Evolutionary conservation across 2,113 vertebrate genomes (phyloP), one percentile per base, ranked within the genome.

Genomic region (Trachemys scripta): DNA sequence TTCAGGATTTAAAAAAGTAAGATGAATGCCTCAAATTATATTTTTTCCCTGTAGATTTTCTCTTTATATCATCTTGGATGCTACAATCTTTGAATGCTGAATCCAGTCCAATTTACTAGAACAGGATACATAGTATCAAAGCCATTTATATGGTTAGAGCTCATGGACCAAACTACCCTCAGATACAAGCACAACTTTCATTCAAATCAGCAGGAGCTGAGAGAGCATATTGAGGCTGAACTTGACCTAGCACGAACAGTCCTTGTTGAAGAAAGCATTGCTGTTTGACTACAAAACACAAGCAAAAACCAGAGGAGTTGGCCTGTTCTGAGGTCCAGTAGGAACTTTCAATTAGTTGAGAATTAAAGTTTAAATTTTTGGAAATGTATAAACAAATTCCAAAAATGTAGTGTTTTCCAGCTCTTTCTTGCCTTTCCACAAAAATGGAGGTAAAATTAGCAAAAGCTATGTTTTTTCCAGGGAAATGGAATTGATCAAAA

Each of bases 61-160:
- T 97, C 69, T 98, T 98, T 88, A 95, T 98, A 3, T 98, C 97
- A 69, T 98, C 97, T n/a, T 98, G 97, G 85, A 97, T 97, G 90
- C 96, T 98, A 1, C 98, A 98, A 82, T 99, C 98, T 95, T 98
- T 98, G 96, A 99, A 99, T 5, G 97, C 65, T 13, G 98, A 98
- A 72, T 99, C 98, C 69, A 96, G 97, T 69, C 82, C 89, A 49
- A 92, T 96, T 90, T 97, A 95, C 98, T 98, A 90, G 78, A 90
- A 94, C 5, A 95, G 69, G 90, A 95, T 4, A 87, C n/a, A 96
- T 3, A 95, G 91, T 62, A 83, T 97, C 89, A 96, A 89, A 96
- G 95, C 45, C 45, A 97, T 12, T 79, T n/a, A 80, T 94, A 19
- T 38, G 25, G 57, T 31, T 51, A 80, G 72, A 22, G 89, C 91